Base-by-base conservation (phyloP, 2,113 vertebrate genomes). In the Cnemophilus loriae region DNA sequence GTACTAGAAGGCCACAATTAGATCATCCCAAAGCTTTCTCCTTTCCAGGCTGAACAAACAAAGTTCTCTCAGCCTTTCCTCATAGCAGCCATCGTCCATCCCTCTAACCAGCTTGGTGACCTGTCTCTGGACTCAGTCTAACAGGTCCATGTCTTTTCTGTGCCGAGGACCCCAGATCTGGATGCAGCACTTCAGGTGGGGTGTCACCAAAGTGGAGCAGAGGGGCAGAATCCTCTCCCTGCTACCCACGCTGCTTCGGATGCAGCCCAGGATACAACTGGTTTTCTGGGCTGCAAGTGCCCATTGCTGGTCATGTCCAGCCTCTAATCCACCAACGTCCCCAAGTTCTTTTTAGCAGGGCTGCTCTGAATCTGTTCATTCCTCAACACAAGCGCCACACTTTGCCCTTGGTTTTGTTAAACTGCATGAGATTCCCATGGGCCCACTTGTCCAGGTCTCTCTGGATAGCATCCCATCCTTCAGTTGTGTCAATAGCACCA, bases 231-330 rank as follows among this genome's bases (percentile, higher is more conserved):
- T 55, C 24, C 56, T 20, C 11, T 41, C 9, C 20, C 55, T 53
- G 37, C 21, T 50, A 27, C 6, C 28, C 44, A 35, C 0, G 0
- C 26, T 32, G 17, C 16, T 74, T 61, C 47, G 63, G 53, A 55
- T 32, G 17, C 41, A 55, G 35, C 22, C 21, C 41, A 49, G 17
- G n/a, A 42, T 16, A 33, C 0, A 0, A 30, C 1, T 19, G 8
- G 10, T 18, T 83, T 75, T 32, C 41, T 76, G 30, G 32, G 21
- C 17, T 69, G 17, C 4, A 9, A 76, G 14, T 16, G 17, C 47
- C 5, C 10, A 18, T 16, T 41, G 6, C 24, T 53, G 41, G 14
- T 69, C 30, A 6, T 6, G 26, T 19, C 69, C 63, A 47, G 28
- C 11, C 41, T 41, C n/a, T 47, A 30, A 47, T 3, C 39, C 24